phyloP scores from a whole-genome alignment of 2,888 invertebrate genomes.

The Lordiphosa fenestrarum region DNA sequence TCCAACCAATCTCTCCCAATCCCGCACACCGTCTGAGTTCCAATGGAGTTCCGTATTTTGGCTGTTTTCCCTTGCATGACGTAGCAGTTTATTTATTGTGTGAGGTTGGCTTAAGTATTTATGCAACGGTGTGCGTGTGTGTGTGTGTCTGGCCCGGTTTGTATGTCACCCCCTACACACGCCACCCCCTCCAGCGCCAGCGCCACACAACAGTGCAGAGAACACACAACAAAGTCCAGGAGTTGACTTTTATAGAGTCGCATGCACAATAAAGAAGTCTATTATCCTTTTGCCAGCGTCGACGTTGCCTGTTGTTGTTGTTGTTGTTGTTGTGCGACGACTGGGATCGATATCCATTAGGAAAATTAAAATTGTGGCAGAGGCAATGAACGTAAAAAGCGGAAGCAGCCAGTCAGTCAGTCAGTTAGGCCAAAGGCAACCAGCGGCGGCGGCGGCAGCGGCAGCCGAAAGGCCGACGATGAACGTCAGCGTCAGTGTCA shows the following conservation, averaged over 20 bases:
- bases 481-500: conserved; percentile 7
- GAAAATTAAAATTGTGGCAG: conserved; percentile 81
- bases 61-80: conserved; percentile 59
- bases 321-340: conserved; percentile 43
- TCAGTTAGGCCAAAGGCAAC: conserved; percentile 36
- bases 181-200: no score
- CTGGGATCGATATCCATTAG: conserved; percentile 81
- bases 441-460: no score
- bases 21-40: conserved; percentile 14
- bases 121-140: conserved; percentile 38
- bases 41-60: conserved; percentile 7
- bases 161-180: conserved; percentile 16
- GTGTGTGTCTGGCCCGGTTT: conserved; percentile 21
- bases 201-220: conserved; percentile 21
- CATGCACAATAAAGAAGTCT: conserved; percentile 79
- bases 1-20: conserved; percentile 10
- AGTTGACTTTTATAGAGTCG: conserved; percentile 80
- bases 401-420: conserved; percentile 58
- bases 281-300: conserved; percentile 75
- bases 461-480: conserved; percentile 32
- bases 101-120: conserved; percentile 49
- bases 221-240: conserved; percentile 70
- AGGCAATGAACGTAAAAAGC: conserved; percentile 79
- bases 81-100: conserved; percentile 68
- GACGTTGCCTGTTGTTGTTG: conserved; percentile 20